Conservation (phyloP, 1,140 invertebrate species). For the Geopemphigus sp. region DNA sequence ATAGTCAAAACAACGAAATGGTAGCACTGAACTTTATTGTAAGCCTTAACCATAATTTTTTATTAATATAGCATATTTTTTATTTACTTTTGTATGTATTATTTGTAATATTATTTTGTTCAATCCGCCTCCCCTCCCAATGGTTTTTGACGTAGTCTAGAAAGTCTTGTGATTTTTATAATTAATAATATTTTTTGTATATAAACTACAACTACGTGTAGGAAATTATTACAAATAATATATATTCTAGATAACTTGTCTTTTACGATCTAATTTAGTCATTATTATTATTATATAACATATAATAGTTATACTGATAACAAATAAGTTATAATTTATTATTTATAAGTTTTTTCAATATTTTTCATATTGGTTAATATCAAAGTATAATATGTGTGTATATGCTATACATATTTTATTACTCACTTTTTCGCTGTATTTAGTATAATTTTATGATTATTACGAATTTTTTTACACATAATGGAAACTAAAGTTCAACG, state of each 20-base stretch:
- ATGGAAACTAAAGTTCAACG: no score
- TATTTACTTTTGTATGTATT: constrained; percentile 33
- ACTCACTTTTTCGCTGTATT: constrained; percentile 10
- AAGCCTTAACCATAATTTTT: constrained; percentile 33
- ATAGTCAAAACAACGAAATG: constrained; percentile 42
- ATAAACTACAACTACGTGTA: constrained; percentile 1
- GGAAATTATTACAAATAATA: not conserved
- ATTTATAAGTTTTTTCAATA: no score
- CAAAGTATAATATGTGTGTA: not conserved
- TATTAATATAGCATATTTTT: constrained; percentile 26
- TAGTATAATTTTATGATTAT: not conserved
- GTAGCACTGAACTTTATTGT: constrained; percentile 30
- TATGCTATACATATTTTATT: not conserved
- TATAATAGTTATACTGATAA: not conserved
- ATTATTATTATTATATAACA: constrained; percentile 28
- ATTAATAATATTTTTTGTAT: constrained; percentile 19
- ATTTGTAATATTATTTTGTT: constrained; percentile 21
- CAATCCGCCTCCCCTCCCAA: constrained; percentile 7
- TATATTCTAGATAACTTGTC: not conserved
- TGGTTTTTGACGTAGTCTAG: not conserved
- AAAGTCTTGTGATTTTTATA: constrained; percentile 28
- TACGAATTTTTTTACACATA: not conserved
- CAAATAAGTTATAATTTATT: not conserved
- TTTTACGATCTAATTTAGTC: constrained; percentile 7
- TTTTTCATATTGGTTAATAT: not conserved